A percentile compares a stretch with the other conserved stretches of the same genome.
phyloP scores from a whole-genome alignment of 2,888 invertebrate genomes.

The Scaeva pyrastri region DNA sequence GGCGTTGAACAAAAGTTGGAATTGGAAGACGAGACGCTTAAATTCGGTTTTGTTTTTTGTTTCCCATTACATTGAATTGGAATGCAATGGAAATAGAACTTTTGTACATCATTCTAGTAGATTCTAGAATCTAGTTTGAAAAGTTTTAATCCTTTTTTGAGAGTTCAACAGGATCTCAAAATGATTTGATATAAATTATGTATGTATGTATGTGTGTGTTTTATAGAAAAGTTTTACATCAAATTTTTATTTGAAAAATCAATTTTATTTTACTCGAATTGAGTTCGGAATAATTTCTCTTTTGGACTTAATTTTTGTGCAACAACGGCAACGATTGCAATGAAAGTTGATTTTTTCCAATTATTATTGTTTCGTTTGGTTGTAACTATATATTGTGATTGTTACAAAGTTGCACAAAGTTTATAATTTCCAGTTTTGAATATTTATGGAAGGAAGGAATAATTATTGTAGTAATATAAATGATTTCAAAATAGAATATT shows the following conservation, averaged over 20 bases:
- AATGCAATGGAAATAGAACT: constrained; percentile 14
- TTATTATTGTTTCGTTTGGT: neutral
- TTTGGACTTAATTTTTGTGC: neutral
- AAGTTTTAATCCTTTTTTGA: constrained; percentile 8
- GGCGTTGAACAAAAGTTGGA: constrained; percentile 18
- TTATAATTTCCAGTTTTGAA: neutral
- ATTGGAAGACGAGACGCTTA: neutral
- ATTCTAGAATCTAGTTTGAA: neutral
- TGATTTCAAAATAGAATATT: neutral
- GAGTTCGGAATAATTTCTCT: neutral
- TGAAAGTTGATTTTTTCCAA: neutral
- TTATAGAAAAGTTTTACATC: constrained; percentile 4
- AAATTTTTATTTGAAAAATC: constrained; percentile 5
- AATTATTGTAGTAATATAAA: too few relatives aligned
- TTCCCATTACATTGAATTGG: neutral
- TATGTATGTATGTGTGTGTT: neutral
- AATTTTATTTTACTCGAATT: constrained; percentile 1
- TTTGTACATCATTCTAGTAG: constrained; percentile 14
- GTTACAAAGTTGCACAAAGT: neutral
- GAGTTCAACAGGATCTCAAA: constrained; percentile 21
- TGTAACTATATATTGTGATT: neutral
- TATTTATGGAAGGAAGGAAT: neutral
- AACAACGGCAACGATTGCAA: neutral
- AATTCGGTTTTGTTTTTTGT: neutral
- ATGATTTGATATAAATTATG: neutral